phyloP scores from a whole-genome alignment of 92 coral and sea anemone genomes.

The Pocillopora meandrina region DNA sequence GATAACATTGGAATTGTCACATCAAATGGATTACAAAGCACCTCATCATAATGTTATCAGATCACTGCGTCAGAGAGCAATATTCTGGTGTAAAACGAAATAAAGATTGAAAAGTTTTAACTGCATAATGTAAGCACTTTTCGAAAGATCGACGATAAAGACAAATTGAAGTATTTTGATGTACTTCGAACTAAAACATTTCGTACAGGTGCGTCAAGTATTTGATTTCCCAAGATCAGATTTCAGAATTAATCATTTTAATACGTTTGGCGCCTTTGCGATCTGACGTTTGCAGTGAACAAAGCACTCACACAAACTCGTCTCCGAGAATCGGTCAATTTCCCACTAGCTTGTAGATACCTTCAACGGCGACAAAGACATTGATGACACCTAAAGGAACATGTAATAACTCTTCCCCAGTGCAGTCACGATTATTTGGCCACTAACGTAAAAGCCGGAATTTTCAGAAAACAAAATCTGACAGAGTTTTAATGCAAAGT shows the following conservation, averaged over 20 bases:
- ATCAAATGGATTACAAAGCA: not conserved
- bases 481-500: too few species aligned
- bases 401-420: too few species aligned
- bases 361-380: too few species aligned
- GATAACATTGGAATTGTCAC: slow-evolving; percentile 10
- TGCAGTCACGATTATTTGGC: too few species aligned
- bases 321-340: too few species aligned
- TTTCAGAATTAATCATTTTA: slow-evolving; percentile 10
- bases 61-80: not conserved
- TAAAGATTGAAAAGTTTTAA: not conserved
- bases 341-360: too few species aligned
- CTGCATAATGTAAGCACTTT: not conserved
- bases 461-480: too few species aligned
- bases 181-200: slow-evolving; percentile 11
- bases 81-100: not conserved
- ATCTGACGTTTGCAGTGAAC: not conserved
- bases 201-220: slow-evolving; percentile 1
- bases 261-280: not conserved
- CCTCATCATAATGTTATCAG: not conserved
- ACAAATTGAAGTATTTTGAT: slow-evolving; percentile 1
- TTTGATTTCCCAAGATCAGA: slow-evolving; percentile 23
- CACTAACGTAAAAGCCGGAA: too few species aligned
- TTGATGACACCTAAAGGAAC: too few species aligned
- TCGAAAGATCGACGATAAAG: slow-evolving; percentile 19
- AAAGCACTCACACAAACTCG: too few species aligned